Percentiles rank a stretch among this genome's conserved stretches.
phyloP scores from a whole-genome alignment of 1,140 invertebrate genomes.

The Drosophila sucinea region DNA sequence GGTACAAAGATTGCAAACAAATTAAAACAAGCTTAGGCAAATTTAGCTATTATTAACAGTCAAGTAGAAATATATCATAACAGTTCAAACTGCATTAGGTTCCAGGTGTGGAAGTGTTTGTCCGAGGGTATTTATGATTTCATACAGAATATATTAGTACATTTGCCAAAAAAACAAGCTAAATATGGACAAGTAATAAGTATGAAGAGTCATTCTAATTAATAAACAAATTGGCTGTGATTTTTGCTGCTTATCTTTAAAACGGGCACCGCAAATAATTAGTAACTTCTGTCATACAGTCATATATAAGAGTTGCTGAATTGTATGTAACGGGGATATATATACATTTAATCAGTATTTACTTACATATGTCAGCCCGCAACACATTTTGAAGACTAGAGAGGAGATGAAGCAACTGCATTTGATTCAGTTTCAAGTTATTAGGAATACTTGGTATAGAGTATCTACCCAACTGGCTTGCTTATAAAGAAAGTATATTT shows the following conservation, averaged over 20 bases:
- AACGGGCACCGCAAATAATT: not conserved
- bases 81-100: not conserved
- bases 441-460: no score
- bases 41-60: not conserved
- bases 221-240: not conserved
- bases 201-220: not conserved
- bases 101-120: not conserved
- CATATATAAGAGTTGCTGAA: no score
- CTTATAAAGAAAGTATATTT: no score
- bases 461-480: no score
- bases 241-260: not conserved
- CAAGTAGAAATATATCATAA: no score
- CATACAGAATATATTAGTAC: not conserved
- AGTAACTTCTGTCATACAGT: not conserved
- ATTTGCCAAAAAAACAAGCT: not conserved
- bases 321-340: no score
- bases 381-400: no score
- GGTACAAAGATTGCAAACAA: not conserved
- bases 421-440: no score
- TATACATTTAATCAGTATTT: no score
- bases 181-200: not conserved
- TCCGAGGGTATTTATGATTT: not conserved
- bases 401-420: no score
- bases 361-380: no score
- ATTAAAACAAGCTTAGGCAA: not conserved